Evolutionary conservation across 2,888 invertebrate genomes (phyloP).

Genomic region (Pristionchus entomophagus): DNA sequence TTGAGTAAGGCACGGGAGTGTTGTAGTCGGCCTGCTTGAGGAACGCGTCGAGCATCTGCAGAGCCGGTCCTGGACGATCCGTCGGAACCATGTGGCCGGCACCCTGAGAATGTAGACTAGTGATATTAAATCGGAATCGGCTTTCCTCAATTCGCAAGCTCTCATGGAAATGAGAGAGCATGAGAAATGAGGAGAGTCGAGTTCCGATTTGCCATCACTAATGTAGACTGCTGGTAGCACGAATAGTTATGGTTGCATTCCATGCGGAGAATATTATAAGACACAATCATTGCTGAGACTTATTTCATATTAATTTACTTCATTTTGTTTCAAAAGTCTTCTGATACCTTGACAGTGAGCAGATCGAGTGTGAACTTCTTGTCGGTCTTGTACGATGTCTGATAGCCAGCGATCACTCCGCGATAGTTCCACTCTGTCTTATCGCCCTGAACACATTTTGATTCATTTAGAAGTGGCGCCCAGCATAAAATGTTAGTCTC

Average conservation of each 20-base stretch:
- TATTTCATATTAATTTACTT: not conserved
- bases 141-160: too few relatives aligned
- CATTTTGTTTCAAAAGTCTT: not conserved
- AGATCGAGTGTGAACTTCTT: conserved; percentile 55
- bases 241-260: too few relatives aligned
- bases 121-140: not conserved
- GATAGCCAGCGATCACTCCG: conserved; percentile 32
- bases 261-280: too few relatives aligned
- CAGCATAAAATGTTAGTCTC: too few relatives aligned
- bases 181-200: too few relatives aligned
- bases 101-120: conserved; percentile 53
- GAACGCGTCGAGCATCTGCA: conserved; percentile 84
- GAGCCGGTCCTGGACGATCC: conserved; percentile 86
- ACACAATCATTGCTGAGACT: too few relatives aligned
- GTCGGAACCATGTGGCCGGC: conserved; percentile 88
- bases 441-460: not conserved
- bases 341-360: conserved; percentile 62
- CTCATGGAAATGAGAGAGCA: too few relatives aligned
- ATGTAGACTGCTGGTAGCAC: too few relatives aligned
- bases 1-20: conserved; percentile 55
- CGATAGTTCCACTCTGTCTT: not conserved
- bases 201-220: too few relatives aligned
- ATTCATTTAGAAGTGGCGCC: too few relatives aligned
- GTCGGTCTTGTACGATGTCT: conserved; percentile 50
- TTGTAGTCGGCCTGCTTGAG: conserved; percentile 57